A percentile compares a stretch with the other conserved stretches of the same genome.
These are phyloP conservation scores for Pristionchus fissidentatus DNA, from an alignment of 2,888 invertebrate genomes.

Conservation along the genomic window DNA sequence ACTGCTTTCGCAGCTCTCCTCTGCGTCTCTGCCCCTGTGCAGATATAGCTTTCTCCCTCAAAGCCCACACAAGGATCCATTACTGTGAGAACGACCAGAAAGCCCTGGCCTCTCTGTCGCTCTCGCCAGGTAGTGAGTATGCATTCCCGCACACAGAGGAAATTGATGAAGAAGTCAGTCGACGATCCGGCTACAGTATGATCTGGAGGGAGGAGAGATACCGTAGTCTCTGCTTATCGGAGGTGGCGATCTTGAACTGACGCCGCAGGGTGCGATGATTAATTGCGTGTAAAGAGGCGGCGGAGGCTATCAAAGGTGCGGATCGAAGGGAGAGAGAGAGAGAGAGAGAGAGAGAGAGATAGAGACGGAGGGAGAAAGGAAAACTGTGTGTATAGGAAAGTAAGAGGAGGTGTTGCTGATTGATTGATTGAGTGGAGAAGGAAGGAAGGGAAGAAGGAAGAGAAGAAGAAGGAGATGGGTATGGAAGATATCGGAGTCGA, in stretches of 20 bases:
- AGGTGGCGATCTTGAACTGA: too few relatives aligned
- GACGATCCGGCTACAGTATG: background rate
- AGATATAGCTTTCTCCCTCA: background rate
- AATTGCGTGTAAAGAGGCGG: background rate
- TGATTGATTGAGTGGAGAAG: background rate
- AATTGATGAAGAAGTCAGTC: background rate
- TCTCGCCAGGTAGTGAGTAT: background rate
- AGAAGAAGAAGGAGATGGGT: conserved; percentile 36
- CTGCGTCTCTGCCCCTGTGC: conserved; percentile 8
- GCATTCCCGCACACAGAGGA: background rate
- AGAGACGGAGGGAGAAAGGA: too few relatives aligned
- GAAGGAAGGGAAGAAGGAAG: background rate
- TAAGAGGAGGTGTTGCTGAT: too few relatives aligned
- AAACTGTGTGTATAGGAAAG: too few relatives aligned
- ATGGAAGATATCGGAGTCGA: too few relatives aligned
- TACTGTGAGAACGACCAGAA: background rate
- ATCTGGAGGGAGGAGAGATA: background rate
- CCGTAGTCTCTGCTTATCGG: background rate
- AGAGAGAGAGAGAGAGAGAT: too few relatives aligned
- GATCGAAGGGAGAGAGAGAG: too few relatives aligned
- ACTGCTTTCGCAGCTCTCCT: conserved; percentile 1
- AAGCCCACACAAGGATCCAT: conserved; percentile 17
- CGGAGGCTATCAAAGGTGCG: conserved; percentile 2
- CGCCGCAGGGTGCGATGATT: conserved; percentile 7
- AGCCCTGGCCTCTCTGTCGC: background rate